Evolutionary conservation across 2,113 vertebrate species (phyloP), one percentile per base, ranked within the genome.

Genomic region (Aspidoscelis tigris): DNA sequence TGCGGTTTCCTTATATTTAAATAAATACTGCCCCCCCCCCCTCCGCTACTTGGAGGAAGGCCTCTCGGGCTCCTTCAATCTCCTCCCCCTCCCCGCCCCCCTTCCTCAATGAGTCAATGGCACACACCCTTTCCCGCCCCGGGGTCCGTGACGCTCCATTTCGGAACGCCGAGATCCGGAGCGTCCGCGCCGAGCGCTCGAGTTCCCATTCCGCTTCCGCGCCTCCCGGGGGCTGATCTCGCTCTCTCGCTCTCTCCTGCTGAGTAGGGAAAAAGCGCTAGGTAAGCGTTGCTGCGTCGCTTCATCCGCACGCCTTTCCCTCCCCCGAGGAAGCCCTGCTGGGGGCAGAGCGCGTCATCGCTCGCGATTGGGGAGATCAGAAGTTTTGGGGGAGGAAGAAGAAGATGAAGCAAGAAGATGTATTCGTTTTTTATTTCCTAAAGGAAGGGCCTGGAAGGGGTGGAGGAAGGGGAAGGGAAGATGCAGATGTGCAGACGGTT

Each of bases 71-170:
- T 81, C 80, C 88, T 90, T 74, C 81, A 84, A 9, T 44, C 50
- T 26, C n/a, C 74, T 78, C 84, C 89, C 65, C 66, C n/a, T 76
- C 22, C 20, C 41, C 21, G 33, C 33, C 33, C 5, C n/a, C 55
- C 14, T 58, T 61, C 18, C n/a, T 14, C 5, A 11, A 20, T 84
- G 83, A 84, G 83, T 79, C 76, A 84, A 53, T 65, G 33, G 53
- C 83, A 73, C 76, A 79, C 55, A 73, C 55, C 83, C 69, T 79
- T 77, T 86, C 72, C 85, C 85, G 73, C 53, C 79, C 16, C 58
- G 9, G 64, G 16, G 43, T 7, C 55, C 5, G 53, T 41, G 83
- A 89, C 76, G 83, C 53, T 87, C 65, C 69, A 76, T 50, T 53
- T 12, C 33, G 50, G 83, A 81, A 41, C 55, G 7, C 18, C 41